Evolutionary conservation across 2,888 invertebrate species (phyloP), one percentile per base, ranked within the genome.

Genomic region (Halocaridina rubra): DNA sequence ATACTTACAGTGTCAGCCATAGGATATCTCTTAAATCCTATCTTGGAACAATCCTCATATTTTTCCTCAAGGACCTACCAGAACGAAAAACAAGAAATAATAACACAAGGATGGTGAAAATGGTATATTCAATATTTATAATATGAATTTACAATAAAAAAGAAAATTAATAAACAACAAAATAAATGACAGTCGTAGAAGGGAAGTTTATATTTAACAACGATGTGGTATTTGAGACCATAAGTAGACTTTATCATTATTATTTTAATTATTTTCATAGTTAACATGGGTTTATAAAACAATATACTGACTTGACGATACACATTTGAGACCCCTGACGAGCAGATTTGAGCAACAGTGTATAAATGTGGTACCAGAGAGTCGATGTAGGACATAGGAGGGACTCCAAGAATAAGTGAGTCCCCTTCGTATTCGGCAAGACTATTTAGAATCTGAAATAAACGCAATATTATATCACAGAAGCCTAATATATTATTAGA

Each of bases 301-400:
- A n/a, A n/a, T n/a, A n/a, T n/a, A 53, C 53, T 53, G 19, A 53
- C 53, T 19, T 53, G 53, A 53, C 53, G 53, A 10, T n/a, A 53
- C 19, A 19, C 16, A 53, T 53, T 53, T 0, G 53, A 16, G 19
- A 53, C 53, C 4, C 53, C 53, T n/a, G 53, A 53, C 16, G 53
- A 53, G 53, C 53, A 53, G 30, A 94, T 92, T 89, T 95, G 94
- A 0, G 94, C 93, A 88, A 97, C 90, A 89, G 96, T 95, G 89
- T 91, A 93, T n/a, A 93, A 89, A 88, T 91, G 91, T 4, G 91
- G 91, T 13, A 91, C 90, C 29, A 93, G 89, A 24, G 53, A 13
- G 59, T 87, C 85, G 0, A 87, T 30, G 57, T 87, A 87, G 8
- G 61, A 3, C 39, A 87, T 33, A 10, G 81, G 81, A 22, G 75